phyloP scores from a whole-genome alignment of 2,113 vertebrate species.

The Phrynocephalus versicolor region DNA sequence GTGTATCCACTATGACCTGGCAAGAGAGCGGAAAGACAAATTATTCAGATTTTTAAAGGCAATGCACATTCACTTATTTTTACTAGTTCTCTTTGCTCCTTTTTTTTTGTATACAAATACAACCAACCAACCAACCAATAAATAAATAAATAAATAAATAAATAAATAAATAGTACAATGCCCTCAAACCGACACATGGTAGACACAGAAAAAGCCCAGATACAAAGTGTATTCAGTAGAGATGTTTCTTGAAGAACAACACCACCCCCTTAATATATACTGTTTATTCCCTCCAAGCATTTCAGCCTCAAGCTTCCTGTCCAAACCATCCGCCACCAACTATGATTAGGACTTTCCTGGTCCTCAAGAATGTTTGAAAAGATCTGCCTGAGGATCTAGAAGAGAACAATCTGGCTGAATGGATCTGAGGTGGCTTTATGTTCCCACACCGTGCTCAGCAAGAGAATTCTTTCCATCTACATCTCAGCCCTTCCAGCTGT shows the following conservation, averaged over 20 bases:
- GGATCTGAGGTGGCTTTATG: background rate
- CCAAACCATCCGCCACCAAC: too few relatives aligned
- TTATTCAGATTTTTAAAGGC: background rate
- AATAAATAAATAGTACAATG: too few relatives aligned
- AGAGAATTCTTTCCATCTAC: background rate
- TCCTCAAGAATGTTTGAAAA: background rate
- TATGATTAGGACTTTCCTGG: too few relatives aligned
- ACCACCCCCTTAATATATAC: too few relatives aligned
- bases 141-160: too few relatives aligned
- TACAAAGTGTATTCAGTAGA: background rate
- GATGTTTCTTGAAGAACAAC: background rate
- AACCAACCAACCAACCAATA: too few relatives aligned
- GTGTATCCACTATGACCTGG: slow-evolving; percentile 97
- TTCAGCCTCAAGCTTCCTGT: too few relatives aligned
- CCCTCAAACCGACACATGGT: background rate
- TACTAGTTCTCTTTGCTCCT: too few relatives aligned
- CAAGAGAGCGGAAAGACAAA: background rate
- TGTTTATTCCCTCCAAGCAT: too few relatives aligned
- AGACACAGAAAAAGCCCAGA: background rate
- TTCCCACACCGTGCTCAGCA: background rate
- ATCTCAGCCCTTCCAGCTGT: background rate
- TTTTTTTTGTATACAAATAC: too few relatives aligned
- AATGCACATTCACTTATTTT: too few relatives aligned
- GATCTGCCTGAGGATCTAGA: background rate
- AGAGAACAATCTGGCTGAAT: background rate